Percentiles rank a stretch among this genome's conserved stretches.
Evolutionary conservation across 2,888 invertebrate species (phyloP).

Genomic region (Tinea trinotella): DNA sequence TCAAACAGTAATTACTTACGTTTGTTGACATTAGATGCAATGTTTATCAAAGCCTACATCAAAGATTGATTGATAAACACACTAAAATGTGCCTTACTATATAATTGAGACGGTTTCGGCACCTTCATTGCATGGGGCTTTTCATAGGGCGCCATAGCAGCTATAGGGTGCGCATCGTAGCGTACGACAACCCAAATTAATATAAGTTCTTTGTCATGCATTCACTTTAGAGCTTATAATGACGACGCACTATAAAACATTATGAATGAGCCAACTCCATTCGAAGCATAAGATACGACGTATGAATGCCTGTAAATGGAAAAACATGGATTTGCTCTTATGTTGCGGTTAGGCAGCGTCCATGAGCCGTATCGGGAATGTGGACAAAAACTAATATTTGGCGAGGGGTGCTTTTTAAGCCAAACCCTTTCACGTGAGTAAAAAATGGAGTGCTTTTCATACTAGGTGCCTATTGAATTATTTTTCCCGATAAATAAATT

Average conservation of each 20-base stretch:
- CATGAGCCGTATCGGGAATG: conserved; percentile 25
- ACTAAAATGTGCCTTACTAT: conserved; percentile 51
- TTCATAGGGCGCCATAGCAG: conserved; percentile 29
- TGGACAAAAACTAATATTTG: conserved; percentile 69
- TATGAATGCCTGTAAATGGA: conserved; percentile 54
- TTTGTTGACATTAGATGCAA: conserved; percentile 22
- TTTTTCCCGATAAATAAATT: conserved; percentile 9
- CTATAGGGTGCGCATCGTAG: conserved; percentile 50
- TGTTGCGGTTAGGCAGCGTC: conserved; percentile 40
- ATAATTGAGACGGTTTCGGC: conserved; percentile 60
- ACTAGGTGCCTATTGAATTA: conserved; percentile 12
- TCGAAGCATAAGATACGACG: conserved; percentile 49
- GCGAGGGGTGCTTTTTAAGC: conserved; percentile 48
- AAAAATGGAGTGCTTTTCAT: conserved; percentile 37
- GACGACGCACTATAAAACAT: conserved; percentile 62
- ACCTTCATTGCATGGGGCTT: conserved; percentile 40
- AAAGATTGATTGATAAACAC: conserved; percentile 67
- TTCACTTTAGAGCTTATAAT: conserved; percentile 65
- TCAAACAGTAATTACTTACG: neutral
- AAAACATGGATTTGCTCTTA: conserved; percentile 70
- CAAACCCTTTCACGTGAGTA: conserved; percentile 51
- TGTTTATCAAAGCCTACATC: conserved; percentile 52
- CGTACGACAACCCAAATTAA: conserved; percentile 69
- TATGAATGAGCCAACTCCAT: conserved; percentile 42
- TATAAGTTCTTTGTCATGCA: conserved; percentile 69